Percentiles rank a stretch among this genome's conserved stretches.
phyloP scores from a whole-genome alignment of 2,113 vertebrate genomes.

The Solenodon paradoxus region DNA sequence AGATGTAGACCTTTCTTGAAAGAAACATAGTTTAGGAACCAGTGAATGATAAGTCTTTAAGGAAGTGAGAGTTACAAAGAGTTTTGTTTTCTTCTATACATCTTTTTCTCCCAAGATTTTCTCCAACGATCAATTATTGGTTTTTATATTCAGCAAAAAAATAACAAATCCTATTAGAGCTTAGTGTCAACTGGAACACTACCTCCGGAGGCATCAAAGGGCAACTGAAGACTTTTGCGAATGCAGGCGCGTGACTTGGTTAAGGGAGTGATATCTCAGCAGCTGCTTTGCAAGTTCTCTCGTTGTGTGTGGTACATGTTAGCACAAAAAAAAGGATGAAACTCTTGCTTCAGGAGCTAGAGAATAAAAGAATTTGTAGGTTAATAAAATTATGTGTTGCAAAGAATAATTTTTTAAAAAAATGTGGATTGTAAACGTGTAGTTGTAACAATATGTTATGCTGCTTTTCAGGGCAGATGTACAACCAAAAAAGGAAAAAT shows the following conservation, averaged over 20 bases:
- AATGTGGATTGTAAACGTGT: neutral
- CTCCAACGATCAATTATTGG: neutral
- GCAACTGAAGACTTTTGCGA: too few species aligned
- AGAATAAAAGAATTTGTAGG: neutral
- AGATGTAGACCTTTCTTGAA: neutral
- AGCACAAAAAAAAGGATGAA: neutral
- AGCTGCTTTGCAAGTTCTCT: neutral
- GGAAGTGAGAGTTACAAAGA: neutral
- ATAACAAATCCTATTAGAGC: neutral
- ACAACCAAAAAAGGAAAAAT: too few species aligned
- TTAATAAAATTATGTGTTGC: neutral
- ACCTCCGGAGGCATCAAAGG: neutral
- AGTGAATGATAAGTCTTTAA: neutral
- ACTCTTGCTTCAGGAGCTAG: neutral
- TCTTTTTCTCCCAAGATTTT: neutral
- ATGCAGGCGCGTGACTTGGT: neutral
- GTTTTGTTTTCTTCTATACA: neutral
- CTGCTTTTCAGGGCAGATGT: too few species aligned
- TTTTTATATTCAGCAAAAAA: neutral
- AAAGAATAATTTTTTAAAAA: neutral
- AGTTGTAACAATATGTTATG: neutral
- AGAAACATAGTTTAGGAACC: neutral
- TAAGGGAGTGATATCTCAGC: neutral
- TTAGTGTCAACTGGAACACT: neutral
- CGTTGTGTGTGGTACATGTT: neutral